Conservation (phyloP, 2,888 invertebrate genomes). For the Steinernema carpocapsae region DNA sequence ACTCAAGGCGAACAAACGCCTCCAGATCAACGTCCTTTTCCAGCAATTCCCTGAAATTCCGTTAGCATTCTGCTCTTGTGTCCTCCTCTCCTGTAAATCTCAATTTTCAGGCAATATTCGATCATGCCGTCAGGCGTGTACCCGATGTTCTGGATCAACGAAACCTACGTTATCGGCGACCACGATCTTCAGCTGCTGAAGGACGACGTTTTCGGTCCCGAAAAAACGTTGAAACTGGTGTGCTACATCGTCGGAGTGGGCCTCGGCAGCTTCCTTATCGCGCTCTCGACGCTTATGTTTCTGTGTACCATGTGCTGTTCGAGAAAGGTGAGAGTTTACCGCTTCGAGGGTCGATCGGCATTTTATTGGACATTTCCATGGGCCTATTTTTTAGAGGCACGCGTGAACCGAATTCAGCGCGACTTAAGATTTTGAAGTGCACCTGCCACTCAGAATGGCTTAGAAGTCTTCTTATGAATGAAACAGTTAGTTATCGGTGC, state of each 20-base stretch:
- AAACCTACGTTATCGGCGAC: conserved; percentile 53
- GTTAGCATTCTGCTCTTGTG: neutral
- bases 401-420: too few relatives aligned
- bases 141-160: conserved; percentile 57
- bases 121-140: conserved; percentile 49
- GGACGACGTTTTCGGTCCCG: conserved; percentile 46
- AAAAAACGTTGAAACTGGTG: conserved; percentile 41
- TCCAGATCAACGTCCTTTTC: conserved; percentile 58
- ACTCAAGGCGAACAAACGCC: conserved; percentile 50
- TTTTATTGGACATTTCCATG: too few relatives aligned
- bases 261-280: conserved; percentile 32
- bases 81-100: neutral
- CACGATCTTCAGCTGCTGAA: conserved; percentile 49
- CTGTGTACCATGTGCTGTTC: neutral
- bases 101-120: neutral
- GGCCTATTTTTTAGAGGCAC: too few relatives aligned
- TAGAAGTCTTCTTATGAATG: too few relatives aligned
- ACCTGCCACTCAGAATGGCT: too few relatives aligned
- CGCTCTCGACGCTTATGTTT: neutral
- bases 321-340: neutral
- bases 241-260: conserved; percentile 34
- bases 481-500: too few relatives aligned
- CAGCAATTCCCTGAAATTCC: conserved; percentile 48
- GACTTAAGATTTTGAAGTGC: too few relatives aligned
- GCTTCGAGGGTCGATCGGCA: too few relatives aligned